phyloP scores from a whole-genome alignment of 2,797 vertebrate genomes.

The Coregonus ussuriensis region DNA sequence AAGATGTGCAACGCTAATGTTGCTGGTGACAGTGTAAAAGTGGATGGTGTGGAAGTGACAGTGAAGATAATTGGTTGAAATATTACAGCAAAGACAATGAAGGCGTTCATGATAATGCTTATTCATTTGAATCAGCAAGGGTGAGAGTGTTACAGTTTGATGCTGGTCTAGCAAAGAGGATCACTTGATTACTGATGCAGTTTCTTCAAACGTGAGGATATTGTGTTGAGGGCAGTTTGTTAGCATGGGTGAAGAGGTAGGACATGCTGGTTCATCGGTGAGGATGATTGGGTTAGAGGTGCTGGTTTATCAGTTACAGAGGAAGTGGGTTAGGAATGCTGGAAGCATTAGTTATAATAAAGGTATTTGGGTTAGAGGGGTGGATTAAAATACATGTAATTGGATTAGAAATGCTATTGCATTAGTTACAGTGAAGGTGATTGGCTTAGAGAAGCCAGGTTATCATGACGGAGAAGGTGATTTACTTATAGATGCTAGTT shows the following conservation, averaged over 20 bases:
- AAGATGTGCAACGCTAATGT: neutral
- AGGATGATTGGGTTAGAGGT: neutral
- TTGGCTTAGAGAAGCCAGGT: too few relatives aligned
- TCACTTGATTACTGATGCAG: neutral
- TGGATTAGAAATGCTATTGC: neutral
- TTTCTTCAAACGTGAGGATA: neutral
- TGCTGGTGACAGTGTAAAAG: neutral
- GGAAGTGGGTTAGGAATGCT: neutral
- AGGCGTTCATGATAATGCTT: neutral
- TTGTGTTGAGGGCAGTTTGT: neutral
- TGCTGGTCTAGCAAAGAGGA: neutral
- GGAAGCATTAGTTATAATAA: neutral
- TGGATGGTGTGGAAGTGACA: neutral
- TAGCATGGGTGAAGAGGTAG: neutral
- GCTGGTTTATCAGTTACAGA: neutral
- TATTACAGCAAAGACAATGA: too few relatives aligned
- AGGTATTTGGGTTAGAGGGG: neutral
- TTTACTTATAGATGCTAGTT: conserved; percentile 35
- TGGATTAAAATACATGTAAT: neutral
- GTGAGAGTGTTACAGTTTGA: neutral
- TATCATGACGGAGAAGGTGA: conserved; percentile 31
- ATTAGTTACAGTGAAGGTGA: neutral
- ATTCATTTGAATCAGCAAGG: neutral
- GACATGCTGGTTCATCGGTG: neutral
- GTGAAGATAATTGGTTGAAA: neutral